A percentile compares a stretch with the other conserved stretches of the same genome.
phyloP scores from a whole-genome alignment of 92 coral and sea anemone species.

The Epizoanthus rinbou region DNA sequence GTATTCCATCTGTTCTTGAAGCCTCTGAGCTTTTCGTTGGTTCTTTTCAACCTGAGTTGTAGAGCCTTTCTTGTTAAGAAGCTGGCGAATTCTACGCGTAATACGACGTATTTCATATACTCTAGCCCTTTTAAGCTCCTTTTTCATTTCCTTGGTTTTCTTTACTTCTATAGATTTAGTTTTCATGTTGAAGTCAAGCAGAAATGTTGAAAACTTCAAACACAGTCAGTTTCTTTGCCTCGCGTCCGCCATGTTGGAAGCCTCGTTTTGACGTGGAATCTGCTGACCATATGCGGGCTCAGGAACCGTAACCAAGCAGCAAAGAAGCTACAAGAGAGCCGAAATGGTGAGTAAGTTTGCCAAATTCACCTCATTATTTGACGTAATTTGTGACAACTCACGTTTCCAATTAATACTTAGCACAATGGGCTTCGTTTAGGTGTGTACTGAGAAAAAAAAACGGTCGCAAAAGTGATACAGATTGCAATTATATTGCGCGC shows the following conservation, averaged over 20 bases:
- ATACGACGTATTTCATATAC: conserved; percentile 78
- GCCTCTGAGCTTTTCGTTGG: conserved; percentile 65
- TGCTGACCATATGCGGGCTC: conserved; percentile 53
- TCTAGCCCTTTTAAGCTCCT: conserved; percentile 76
- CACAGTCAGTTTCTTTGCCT: background rate
- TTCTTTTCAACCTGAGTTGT: conserved; percentile 76
- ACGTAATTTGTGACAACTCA: background rate
- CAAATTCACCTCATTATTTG: background rate
- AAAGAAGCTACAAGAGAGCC: conserved; percentile 26
- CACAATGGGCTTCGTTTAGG: background rate
- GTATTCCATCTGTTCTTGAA: conserved; percentile 69
- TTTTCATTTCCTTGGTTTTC: conserved; percentile 49
- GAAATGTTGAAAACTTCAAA: too few species aligned
- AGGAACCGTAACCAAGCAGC: conserved; percentile 63
- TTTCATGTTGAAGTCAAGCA: too few species aligned
- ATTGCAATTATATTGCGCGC: too few species aligned
- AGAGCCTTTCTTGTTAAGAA: conserved; percentile 77
- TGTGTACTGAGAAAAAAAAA: background rate
- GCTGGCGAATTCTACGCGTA: conserved; percentile 70
- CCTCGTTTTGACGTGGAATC: conserved; percentile 18
- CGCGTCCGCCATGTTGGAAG: conserved; percentile 28
- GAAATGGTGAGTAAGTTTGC: conserved; percentile 59
- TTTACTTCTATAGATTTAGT: background rate
- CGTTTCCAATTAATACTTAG: background rate
- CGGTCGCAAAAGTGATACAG: too few species aligned